phyloP scores from a whole-genome alignment of 2,888 invertebrate species.

The Kryphioiulus occultus region DNA sequence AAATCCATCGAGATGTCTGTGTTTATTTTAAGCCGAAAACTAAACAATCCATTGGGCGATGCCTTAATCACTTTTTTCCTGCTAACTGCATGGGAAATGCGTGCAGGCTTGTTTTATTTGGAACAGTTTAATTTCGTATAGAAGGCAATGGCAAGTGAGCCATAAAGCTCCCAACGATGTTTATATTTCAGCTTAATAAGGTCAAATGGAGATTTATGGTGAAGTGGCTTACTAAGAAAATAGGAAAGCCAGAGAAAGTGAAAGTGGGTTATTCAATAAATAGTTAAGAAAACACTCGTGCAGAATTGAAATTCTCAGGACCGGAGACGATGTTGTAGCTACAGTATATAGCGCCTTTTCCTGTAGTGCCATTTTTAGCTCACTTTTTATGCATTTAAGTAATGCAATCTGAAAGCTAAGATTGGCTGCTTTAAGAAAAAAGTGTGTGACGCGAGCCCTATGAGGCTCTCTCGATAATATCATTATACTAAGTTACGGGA shows the following conservation, averaged over 20 bases:
- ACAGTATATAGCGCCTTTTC: neutral
- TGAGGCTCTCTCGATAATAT: neutral
- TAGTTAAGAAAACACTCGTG: neutral
- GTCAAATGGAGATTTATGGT: conserved; percentile 5
- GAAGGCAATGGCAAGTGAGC: neutral
- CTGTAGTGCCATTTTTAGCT: neutral
- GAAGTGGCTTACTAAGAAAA: neutral
- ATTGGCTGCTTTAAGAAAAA: neutral
- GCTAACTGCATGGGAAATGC: neutral
- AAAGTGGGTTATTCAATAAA: conserved; percentile 4
- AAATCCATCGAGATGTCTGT: neutral
- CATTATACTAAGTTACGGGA: neutral
- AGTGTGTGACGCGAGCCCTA: neutral
- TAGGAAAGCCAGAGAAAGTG: neutral
- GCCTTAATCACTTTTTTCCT: neutral
- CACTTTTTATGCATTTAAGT: neutral
- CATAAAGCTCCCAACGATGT: neutral
- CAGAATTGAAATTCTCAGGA: neutral
- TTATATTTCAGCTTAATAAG: neutral
- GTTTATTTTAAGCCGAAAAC: conserved; percentile 5
- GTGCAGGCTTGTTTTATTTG: neutral
- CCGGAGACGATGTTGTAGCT: neutral
- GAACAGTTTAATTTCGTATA: neutral
- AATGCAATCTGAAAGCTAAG: conserved; percentile 15
- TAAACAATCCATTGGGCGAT: neutral